Evolutionary conservation across 2,888 invertebrate genomes (phyloP), one percentile per base, ranked within the genome.

Genomic region (Perdita meconis): DNA sequence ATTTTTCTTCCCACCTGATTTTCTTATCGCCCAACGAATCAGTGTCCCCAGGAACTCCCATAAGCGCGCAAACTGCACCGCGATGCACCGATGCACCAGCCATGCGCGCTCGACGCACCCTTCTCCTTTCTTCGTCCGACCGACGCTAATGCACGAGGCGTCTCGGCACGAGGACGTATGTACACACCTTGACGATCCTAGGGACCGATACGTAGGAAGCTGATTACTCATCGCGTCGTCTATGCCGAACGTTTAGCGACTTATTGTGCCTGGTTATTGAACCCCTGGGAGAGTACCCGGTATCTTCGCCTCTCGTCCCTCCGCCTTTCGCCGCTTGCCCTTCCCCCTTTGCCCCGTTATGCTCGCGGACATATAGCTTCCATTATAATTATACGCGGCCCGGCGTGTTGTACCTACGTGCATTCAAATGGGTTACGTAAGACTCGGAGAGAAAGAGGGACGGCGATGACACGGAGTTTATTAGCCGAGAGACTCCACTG

Each of bases 221-320:
- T 85, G 85, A 88, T 88, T 87, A 84, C 87, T 87, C 85, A 83
- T 84, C 84, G 80, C 83, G 59, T 61, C 74, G 83, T 81, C 81
- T 80, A 75, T 82, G 73, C 75, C 68, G 55, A 81, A 80, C 86
- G 83, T 83, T 78, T 84, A 78, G 83, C 77, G 81, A 84, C 86
- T 87, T 87, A 90, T 90, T 90, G 89, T 90, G 78, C 87, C 82
- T 88, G 89, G 89, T 86, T 87, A 88, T 90, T 90, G 89, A 90
- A 90, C 88, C 86, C 88, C 85, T 88, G 88, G 85, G 89, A 90
- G 86, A 84, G 85, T 84, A 78, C 66, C 59, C 65, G 51, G 69
- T 69, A 68, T 59, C 40, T 60, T 26, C 47, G 36, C 64, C 55
- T 36, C 44, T 13, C 55, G 55, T 55, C 34, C n/a, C 60, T 36